Evolutionary conservation across 1,140 invertebrate species (phyloP).

Genomic region (Thaumatotibia leucotreta): DNA sequence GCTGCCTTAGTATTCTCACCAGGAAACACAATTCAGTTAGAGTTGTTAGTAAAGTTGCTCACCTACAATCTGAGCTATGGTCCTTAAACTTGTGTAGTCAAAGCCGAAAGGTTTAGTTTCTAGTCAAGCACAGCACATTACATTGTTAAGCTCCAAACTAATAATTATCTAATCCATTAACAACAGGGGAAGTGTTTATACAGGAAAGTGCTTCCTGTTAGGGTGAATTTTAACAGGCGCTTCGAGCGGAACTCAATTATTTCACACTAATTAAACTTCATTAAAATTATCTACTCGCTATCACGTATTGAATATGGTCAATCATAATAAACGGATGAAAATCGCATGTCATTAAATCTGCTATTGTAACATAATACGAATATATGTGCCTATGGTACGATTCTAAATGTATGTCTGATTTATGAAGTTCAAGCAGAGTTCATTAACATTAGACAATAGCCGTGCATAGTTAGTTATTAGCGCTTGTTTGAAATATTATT

Average conservation of each 20-base stretch:
- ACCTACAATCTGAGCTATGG: conserved; percentile 21
- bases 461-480: too few species aligned
- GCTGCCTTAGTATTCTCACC: conserved; percentile 25
- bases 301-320: not conserved
- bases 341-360: not conserved
- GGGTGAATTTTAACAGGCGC: not conserved
- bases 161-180: not conserved
- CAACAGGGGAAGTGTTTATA: not conserved
- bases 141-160: conserved; percentile 4
- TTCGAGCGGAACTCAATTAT: not conserved
- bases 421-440: too few species aligned
- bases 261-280: not conserved
- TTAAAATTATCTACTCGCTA: not conserved
- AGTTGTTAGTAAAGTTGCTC: conserved; percentile 31
- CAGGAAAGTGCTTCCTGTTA: not conserved
- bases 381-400: too few species aligned
- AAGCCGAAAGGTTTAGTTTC: not conserved
- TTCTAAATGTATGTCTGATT: too few species aligned
- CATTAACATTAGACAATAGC: too few species aligned
- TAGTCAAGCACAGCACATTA: not conserved
- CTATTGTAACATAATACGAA: not conserved
- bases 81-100: not conserved
- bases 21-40: conserved; percentile 40
- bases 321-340: not conserved
- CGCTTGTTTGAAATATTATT: too few species aligned